Evolutionary conservation across 2,113 vertebrate species (phyloP).

Genomic region (Dryoscopus gambensis): DNA sequence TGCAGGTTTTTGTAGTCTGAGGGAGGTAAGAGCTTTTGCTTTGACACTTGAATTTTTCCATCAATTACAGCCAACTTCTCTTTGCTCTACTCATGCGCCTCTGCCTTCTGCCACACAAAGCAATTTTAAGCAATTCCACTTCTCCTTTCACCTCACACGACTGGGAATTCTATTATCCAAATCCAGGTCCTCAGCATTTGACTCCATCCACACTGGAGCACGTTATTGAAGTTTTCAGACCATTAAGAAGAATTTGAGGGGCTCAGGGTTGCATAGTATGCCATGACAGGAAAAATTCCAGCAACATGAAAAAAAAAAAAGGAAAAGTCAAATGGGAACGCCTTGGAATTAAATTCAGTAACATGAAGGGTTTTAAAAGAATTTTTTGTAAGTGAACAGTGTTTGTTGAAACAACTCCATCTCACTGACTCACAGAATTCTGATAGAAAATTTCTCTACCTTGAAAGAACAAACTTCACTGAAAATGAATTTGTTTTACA

Average conservation of each 20-base stretch:
- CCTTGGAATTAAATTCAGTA: neutral
- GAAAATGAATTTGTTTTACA: neutral
- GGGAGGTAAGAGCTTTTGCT: neutral
- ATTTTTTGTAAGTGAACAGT: neutral
- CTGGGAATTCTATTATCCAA: neutral
- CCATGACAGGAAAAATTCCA: neutral
- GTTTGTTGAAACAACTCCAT: neutral
- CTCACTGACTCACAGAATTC: neutral
- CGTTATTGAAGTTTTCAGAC: neutral
- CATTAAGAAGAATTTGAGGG: neutral
- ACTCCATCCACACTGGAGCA: neutral
- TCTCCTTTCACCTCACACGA: neutral
- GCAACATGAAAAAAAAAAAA: neutral
- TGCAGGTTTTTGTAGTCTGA: neutral
- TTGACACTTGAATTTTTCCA: neutral
- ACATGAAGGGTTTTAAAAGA: neutral
- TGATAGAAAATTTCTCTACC: neutral
- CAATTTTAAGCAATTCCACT: neutral
- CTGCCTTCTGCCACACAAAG: neutral
- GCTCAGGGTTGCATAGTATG: neutral
- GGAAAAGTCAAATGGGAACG: neutral
- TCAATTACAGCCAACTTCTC: neutral
- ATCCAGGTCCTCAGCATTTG: neutral
- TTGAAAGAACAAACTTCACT: neutral
- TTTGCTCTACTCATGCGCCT: neutral